Conservation (phyloP, 2,113 vertebrate genomes). For the Camelus bactrianus region DNA sequence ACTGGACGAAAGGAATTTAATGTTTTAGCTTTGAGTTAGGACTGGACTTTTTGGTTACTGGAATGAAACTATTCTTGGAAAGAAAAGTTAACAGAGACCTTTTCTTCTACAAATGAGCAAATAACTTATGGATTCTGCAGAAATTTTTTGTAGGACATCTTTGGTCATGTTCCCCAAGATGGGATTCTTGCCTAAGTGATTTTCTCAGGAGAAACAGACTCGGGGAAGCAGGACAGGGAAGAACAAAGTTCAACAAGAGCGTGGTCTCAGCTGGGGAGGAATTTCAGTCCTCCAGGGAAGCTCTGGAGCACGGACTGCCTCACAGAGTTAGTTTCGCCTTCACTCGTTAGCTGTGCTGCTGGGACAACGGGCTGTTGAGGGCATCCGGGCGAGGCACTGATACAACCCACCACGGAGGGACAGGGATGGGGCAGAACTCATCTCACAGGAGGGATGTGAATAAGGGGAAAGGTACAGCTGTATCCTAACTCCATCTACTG, state of each 20-base stretch:
- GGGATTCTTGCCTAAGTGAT: neutral
- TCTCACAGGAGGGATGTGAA: neutral
- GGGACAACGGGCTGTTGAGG: neutral
- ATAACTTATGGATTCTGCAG: neutral
- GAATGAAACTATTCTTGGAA: neutral
- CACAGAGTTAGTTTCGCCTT: neutral
- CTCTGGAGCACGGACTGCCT: neutral
- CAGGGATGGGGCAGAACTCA: neutral
- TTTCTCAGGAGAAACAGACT: neutral
- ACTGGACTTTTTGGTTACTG: neutral
- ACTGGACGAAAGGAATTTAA: neutral
- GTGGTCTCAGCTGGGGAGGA: neutral
- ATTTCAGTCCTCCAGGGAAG: neutral
- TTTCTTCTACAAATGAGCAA: neutral
- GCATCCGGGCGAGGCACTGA: neutral
- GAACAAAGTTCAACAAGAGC: neutral
- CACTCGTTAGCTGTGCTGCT: neutral
- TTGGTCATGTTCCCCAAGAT: neutral
- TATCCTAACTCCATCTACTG: neutral
- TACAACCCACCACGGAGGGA: rapidly evolving
- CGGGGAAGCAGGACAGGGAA: neutral
- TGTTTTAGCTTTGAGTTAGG: neutral
- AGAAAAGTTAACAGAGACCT: neutral
- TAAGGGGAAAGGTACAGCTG: neutral
- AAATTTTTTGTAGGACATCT: neutral